Conservation (phyloP, 64 coral and sea anemone species). For the Montipora capricornis region DNA sequence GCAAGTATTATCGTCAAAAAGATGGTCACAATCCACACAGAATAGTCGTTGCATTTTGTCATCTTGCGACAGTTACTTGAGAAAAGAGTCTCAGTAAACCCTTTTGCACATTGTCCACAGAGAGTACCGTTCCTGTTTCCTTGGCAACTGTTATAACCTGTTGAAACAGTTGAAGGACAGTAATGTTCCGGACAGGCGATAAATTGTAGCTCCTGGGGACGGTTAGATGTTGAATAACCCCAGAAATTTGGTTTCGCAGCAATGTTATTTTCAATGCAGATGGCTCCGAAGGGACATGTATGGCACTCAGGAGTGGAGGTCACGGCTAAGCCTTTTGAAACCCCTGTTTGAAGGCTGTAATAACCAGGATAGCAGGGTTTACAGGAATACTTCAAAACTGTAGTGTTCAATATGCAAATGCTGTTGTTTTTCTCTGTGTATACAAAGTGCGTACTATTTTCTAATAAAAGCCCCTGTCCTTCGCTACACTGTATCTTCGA, state of each 20-base stretch:
- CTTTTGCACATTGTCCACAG: conserved; percentile 49
- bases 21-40: not conserved
- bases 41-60: conserved; percentile 16
- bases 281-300: too few relatives aligned
- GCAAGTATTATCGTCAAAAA: too few relatives aligned
- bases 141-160: conserved; percentile 39
- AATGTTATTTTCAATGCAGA: not conserved
- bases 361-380: too few relatives aligned
- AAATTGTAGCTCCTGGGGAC: not conserved
- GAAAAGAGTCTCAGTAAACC: conserved; percentile 50
- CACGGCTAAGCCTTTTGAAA: too few relatives aligned
- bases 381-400: too few relatives aligned
- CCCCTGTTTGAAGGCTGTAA: too few relatives aligned
- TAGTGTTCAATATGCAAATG: too few relatives aligned
- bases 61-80: not conserved
- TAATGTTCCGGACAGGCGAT: not conserved
- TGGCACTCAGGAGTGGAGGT: too few relatives aligned
- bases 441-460: too few relatives aligned
- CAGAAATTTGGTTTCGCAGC: conserved; percentile 41
- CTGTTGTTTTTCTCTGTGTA: too few relatives aligned
- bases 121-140: conserved; percentile 36
- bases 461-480: too few relatives aligned
- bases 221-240: not conserved
- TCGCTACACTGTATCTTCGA: too few relatives aligned
- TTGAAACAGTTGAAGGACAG: conserved; percentile 16